Evolutionary conservation across 1,140 invertebrate species (phyloP), one percentile per base, ranked within the genome.

Genomic region (Dendrolimus kikuchii): DNA sequence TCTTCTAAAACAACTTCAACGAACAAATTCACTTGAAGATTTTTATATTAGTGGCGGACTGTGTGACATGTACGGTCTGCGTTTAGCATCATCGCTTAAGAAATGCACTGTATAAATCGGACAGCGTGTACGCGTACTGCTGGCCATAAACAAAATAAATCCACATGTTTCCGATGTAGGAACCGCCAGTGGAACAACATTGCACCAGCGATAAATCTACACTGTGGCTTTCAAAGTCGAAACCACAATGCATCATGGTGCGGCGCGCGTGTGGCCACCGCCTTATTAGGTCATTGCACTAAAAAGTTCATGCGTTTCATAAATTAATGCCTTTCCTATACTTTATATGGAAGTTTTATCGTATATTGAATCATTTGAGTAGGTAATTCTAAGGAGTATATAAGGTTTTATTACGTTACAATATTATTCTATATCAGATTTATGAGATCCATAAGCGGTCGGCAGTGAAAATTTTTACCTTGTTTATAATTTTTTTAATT

Each of bases 141-240:
- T 68, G 57, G 55, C 60, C 62, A 68, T 70, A 74, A 74, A 68
- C 60, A 70, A 72, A 70, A 70, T 74, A 70, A 72, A 66, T 66
- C 60, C 64, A 47, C 62, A 51, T 60, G 57, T 53, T 62, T 7
- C 40, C 49, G 46, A 51, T 49, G 55, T 49, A 60, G 60, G 59
- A 47, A 62, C 68, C 48, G 46, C 49, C 59, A 45, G 53, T 64
- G 70, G 64, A 68, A 45, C 55, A 46, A n/a, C 49, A 37, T 49
- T 48, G 50, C 55, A 56, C 41, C 49, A 42, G 50, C 59, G 46
- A 70, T 74, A 68, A 71, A 74, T 74, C 68, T 66, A 46, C 49
- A 43, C 49, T 64, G 55, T 62, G 59, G 52, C 53, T 57, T 23
- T 23, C 23, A 23, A 23, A 23, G 48, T 39, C 49, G 47, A 44